Conservation (phyloP, 2,113 vertebrate genomes). For the Elaphurus davidianus region DNA sequence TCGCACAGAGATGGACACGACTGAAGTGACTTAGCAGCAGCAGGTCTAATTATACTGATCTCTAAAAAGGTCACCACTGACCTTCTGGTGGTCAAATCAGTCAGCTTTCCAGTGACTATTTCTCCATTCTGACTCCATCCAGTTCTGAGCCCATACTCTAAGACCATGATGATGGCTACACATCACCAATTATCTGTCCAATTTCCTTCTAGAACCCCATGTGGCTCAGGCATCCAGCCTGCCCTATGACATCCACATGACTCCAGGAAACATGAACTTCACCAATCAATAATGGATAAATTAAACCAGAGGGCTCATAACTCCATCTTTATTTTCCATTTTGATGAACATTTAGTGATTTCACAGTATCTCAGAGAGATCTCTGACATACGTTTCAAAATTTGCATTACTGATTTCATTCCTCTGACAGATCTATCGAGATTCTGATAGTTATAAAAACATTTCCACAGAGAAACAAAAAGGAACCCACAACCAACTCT, state of each 20-base stretch:
- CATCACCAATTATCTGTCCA: not conserved
- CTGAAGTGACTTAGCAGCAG: too few relatives aligned
- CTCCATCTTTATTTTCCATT: not conserved
- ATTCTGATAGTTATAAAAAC: not conserved
- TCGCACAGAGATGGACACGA: too few relatives aligned
- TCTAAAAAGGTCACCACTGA: not conserved
- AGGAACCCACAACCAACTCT: not conserved
- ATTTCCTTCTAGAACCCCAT: not conserved
- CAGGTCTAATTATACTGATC: not conserved
- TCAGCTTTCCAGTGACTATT: not conserved
- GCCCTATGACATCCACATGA: not conserved
- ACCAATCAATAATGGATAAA: not conserved
- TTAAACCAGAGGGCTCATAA: not conserved
- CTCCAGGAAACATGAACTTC: not conserved
- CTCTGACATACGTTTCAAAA: not conserved
- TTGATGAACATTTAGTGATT: not conserved
- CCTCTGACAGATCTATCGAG: not conserved
- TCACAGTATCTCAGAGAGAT: not conserved
- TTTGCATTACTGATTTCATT: not conserved
- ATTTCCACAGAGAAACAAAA: not conserved
- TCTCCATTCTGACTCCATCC: not conserved
- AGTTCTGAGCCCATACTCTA: too few relatives aligned
- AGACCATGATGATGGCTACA: fast-evolving
- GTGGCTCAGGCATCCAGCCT: not conserved
- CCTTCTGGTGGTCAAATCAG: not conserved